Evolutionary conservation across 2,797 vertebrate species (phyloP), one percentile per base, ranked within the genome.

Genomic region (Xenentodon cancila): DNA sequence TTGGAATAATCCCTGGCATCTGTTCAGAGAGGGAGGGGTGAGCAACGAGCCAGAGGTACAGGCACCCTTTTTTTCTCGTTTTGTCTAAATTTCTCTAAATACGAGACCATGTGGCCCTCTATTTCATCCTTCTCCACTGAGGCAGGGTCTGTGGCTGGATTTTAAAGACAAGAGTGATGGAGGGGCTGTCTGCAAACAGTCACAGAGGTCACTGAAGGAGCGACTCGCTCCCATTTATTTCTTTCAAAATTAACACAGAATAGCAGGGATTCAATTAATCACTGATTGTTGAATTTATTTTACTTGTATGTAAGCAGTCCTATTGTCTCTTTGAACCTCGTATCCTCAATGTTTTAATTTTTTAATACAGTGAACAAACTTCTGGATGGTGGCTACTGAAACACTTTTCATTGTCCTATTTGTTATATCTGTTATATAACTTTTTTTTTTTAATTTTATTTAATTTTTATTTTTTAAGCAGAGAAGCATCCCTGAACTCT

Each of bases 1-100:
- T 92, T 91, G 85, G 89, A 90, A 92, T 91, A 91, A 93, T 93
- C 90, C 93, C 91, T 81, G 86, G 92, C 93, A 94, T 94, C 93
- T 94, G 93, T 93, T 94, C 88, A 58, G 82, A 81, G 75, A 73
- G 84, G 86, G 82, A 77, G 79, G 79, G 83, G 82, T 52, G 67
- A 52, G 77, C 56, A 52, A 45, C 71, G 78, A 86, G 90, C 84
- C 70, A 73, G 84, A 76, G 81, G 82, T 88, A 80, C 82, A 83
- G 72, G 83, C 79, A 59, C 43, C 25, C 71, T 81, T 71, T 20
- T 58, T 65, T 59, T 53, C 81, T 87, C 76, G 62, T 64, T 54
- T 34, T 53, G 37, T 55, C 55, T 17, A 22, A 61, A 53, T 32
- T 58, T 67, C 78, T 61, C 47, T 48, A 60, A 81, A 76, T 83